Evolutionary conservation across 2,888 invertebrate species (phyloP).

Genomic region (Lochmaea crataegi): DNA sequence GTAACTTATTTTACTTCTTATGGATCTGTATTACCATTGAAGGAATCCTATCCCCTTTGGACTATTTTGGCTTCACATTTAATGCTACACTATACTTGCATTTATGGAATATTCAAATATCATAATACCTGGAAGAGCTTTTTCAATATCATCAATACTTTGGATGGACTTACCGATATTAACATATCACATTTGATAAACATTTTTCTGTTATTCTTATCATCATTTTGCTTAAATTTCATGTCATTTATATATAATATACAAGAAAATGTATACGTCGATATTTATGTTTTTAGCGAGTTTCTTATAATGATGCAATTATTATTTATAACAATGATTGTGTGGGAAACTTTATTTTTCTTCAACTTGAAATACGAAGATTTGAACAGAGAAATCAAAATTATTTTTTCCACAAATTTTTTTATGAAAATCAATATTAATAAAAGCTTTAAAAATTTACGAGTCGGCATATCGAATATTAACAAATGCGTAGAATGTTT

Average conservation of each 20-base stretch:
- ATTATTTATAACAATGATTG: background rate
- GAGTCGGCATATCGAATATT: background rate
- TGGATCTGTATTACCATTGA: background rate
- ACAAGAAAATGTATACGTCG: background rate
- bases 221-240: background rate
- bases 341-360: background rate
- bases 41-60: background rate
- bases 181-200: background rate
- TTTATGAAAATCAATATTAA: background rate
- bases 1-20: background rate
- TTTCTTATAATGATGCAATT: background rate
- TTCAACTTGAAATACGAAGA: background rate
- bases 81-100: background rate
- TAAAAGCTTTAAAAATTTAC: background rate
- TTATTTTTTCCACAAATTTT: background rate
- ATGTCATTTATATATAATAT: background rate
- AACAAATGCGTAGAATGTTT: background rate
- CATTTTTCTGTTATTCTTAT: background rate
- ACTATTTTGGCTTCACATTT: background rate
- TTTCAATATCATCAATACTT: background rate
- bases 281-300: background rate
- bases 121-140: background rate
- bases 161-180: background rate
- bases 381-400: background rate
- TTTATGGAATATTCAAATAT: slow-evolving; percentile 1